Base-by-base conservation (phyloP, 1,140 invertebrate genomes). In the Pinna nobilis region DNA sequence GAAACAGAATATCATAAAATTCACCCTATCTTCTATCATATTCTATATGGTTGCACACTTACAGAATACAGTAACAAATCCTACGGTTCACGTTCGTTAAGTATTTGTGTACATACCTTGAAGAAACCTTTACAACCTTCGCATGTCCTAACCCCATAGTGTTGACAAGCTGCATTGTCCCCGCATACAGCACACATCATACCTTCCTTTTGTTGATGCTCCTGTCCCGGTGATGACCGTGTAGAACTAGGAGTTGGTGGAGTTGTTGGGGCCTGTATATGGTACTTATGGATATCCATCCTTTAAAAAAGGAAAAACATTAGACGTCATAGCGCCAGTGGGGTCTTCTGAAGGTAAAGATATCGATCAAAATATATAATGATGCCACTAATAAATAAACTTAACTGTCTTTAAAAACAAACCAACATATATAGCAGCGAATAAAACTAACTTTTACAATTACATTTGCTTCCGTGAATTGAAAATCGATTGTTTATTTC, bases 91-190 rank as follows among this genome's bases (percentile, higher is more conserved):
- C n/a, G n/a, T n/a, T n/a, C n/a, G n/a, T n/a, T n/a, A n/a, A 28
- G 1, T 0, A 25, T 3, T 57, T 53, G 25, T 3, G 30, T 28
- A 53, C 63, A 72, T 66, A 90, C 93, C 90, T 92, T 92, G 83
- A 93, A 93, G 81, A 92, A 91, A 44, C 92, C 91, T 92, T 99
- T 99, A 90, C 98, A 99, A 1, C 98, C 98, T 91, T 99, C 98
- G 75, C 91, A 92, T 0, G 98, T 99, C 47, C 97, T 90, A 0
- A 99, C 98, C 0, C 98, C 98, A 86, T 99, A 99, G 88, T 99
- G 97, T 84, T 99, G 97, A 83, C 98, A 99, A 23, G 97, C 97
- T 0, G 98, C 98, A 7, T 96, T 98, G 88, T 99, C 98, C 0
- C 97, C 98, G 87, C 98, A 99, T 5, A 99, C 98, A 4, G 98